Conservation (phyloP, 2,113 vertebrate genomes). For the Stomatorhinus ivindoensis region DNA sequence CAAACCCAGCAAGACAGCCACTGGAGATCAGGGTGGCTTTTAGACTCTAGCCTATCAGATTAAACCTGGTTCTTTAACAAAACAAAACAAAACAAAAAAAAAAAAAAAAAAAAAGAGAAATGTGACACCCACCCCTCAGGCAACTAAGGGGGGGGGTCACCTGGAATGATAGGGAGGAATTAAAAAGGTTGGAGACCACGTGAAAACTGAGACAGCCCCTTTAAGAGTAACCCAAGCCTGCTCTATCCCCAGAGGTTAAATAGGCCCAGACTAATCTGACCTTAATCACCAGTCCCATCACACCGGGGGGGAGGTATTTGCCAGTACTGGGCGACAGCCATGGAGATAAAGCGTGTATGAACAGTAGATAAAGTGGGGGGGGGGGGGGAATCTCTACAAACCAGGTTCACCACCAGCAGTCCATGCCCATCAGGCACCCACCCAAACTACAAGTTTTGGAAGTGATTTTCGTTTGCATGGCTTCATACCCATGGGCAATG, state of each 20-base stretch:
- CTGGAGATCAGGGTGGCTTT: background rate
- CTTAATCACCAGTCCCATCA: conserved; percentile 14
- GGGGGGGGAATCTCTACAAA: background rate
- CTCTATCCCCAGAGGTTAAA: conserved; percentile 10
- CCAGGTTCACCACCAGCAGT: background rate
- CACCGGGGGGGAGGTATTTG: background rate
- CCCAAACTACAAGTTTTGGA: background rate
- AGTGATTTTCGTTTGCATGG: background rate
- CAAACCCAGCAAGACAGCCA: background rate
- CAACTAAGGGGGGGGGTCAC: background rate
- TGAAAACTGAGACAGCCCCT: conserved; percentile 7
- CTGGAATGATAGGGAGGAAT: background rate
- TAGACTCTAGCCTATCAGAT: background rate
- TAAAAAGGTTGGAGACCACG: conserved; percentile 5
- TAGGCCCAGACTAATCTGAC: conserved; percentile 11
- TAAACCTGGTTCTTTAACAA: background rate
- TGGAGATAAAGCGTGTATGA: background rate
- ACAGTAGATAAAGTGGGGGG: background rate
- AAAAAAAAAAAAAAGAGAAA: background rate
- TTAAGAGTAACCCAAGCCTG: conserved; percentile 7
- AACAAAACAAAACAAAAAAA: background rate
- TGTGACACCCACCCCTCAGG: background rate
- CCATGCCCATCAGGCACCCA: background rate
- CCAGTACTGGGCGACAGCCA: background rate
- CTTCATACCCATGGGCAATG: background rate